phyloP scores from a whole-genome alignment of 2,113 vertebrate species.

The Anoplopoma fimbria region DNA sequence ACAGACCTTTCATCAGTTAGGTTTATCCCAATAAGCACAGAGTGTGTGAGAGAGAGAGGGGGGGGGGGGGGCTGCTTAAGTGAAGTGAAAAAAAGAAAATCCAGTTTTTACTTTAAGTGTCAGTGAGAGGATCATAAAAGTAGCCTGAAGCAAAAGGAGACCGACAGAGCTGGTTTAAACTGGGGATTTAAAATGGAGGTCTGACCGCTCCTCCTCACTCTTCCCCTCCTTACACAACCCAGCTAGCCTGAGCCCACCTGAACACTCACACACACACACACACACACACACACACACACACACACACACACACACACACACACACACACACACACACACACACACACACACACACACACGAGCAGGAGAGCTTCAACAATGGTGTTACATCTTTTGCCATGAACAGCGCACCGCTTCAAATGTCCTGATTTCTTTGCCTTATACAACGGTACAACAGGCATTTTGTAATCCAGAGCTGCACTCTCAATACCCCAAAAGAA shows the following conservation, averaged over 20 bases:
- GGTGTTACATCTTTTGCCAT: conserved; percentile 23
- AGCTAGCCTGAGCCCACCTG: conserved; percentile 59
- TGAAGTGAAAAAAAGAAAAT: conserved; percentile 22
- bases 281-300: conserved; percentile 30
- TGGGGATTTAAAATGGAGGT: conserved; percentile 77
- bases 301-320: conserved; percentile 26
- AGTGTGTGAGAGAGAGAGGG: background rate
- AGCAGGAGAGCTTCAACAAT: conserved; percentile 36
- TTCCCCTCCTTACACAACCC: conserved; percentile 52
- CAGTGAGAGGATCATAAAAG: conserved; percentile 72
- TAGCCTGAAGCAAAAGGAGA: conserved; percentile 67
- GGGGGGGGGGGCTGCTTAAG: conserved; percentile 26
- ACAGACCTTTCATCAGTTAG: conserved; percentile 17
- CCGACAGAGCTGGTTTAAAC: conserved; percentile 72
- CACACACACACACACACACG: conserved; percentile 25
- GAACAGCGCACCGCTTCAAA: too few relatives aligned
- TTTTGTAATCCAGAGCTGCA: conserved; percentile 37
- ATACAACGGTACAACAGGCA: conserved; percentile 39
- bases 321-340: conserved; percentile 19
- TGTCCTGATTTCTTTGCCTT: conserved; percentile 51
- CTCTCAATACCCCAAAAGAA: background rate
- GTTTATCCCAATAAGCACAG: conserved; percentile 23
- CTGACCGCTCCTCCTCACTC: conserved; percentile 55
- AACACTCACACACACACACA: conserved; percentile 22
- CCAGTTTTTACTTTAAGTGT: conserved; percentile 62